Conservation (phyloP, 2,113 vertebrate genomes). For the Agapornis roseicollis region DNA sequence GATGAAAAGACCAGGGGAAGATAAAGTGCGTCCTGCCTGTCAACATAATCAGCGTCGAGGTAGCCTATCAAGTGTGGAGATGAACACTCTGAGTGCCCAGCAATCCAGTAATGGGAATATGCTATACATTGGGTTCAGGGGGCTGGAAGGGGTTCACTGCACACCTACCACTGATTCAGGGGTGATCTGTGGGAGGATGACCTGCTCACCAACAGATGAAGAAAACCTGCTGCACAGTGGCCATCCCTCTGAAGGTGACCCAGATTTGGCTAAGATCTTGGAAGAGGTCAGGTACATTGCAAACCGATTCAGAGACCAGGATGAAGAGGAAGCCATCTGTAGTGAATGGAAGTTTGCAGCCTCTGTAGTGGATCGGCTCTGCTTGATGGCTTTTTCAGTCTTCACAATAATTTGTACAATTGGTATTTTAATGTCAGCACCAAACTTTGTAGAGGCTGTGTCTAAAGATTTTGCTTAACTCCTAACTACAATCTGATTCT, state of each 20-base stretch:
- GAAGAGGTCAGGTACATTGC: conserved; percentile 92
- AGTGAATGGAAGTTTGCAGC: conserved; percentile 97
- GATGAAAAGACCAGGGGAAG: conserved; percentile 92
- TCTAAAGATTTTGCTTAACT: conserved; percentile 89
- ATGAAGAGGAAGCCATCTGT: conserved; percentile 82
- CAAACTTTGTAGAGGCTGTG: conserved; percentile 91
- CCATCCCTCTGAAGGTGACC: conserved; percentile 75
- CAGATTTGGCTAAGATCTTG: conserved; percentile 87
- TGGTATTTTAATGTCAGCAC: conserved; percentile 94
- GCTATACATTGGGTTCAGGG: conserved; percentile 85
- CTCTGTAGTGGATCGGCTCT: conserved; percentile 93
- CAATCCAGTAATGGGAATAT: conserved; percentile 81
- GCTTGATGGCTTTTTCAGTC: conserved; percentile 91
- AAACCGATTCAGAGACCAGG: conserved; percentile 88
- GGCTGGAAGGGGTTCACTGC: conserved; percentile 82
- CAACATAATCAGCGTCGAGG: conserved; percentile 80
- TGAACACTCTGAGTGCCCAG: conserved; percentile 71
- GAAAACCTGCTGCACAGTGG: conserved; percentile 80
- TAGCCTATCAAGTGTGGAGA: conserved; percentile 85
- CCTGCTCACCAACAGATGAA: conserved; percentile 80
- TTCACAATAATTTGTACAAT: conserved; percentile 94
- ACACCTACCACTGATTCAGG: conserved; percentile 85
- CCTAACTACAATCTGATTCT: background rate
- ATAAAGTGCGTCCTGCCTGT: conserved; percentile 84
- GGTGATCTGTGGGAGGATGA: conserved; percentile 82